These are phyloP conservation scores for Agrypnia vestita DNA, from an alignment of 1,140 invertebrate genomes.

Conservation along the genomic window DNA sequence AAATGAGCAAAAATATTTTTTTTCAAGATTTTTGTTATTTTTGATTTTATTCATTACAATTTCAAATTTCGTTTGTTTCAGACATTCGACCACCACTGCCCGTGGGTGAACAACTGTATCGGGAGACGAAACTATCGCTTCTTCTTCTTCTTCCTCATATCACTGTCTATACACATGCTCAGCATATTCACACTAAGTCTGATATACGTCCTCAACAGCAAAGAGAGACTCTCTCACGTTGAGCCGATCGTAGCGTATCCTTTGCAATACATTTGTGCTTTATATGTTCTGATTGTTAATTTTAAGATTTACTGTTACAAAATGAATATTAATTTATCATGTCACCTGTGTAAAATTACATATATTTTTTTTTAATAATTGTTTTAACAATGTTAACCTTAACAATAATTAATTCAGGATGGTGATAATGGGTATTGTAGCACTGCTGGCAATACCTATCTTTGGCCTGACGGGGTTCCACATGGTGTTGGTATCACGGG, in stretches of 20 bases:
- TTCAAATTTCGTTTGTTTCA: slow-evolving; percentile 72
- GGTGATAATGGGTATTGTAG: slow-evolving; percentile 93
- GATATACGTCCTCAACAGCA: slow-evolving; percentile 91
- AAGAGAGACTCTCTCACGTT: slow-evolving; percentile 84
- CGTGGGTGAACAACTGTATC: slow-evolving; percentile 99
- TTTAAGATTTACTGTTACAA: no score
- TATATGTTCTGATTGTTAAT: no score
- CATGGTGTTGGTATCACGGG: slow-evolving; percentile 95
- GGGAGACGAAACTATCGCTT: slow-evolving; percentile 98
- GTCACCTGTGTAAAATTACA: background rate
- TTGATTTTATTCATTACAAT: no score
- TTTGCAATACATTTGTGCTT: slow-evolving; percentile 68
- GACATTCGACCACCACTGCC: slow-evolving; percentile 99
- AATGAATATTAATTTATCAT: no score
- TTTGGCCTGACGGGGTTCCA: slow-evolving; percentile 98
- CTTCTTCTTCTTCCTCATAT: slow-evolving; percentile 98
- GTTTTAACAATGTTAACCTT: slow-evolving; percentile 68
- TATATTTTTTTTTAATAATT: slow-evolving; percentile 6
- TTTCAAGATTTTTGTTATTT: no score
- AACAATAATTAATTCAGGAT: slow-evolving; percentile 78
- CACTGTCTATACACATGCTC: slow-evolving; percentile 97
- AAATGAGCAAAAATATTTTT: no score
- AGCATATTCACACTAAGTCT: slow-evolving; percentile 96
- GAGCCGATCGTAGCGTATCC: slow-evolving; percentile 94
- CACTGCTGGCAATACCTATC: slow-evolving; percentile 95